Evolutionary conservation across 2,113 vertebrate genomes (phyloP), one percentile per base, ranked within the genome.

Genomic region (Lepisosteus oculatus): DNA sequence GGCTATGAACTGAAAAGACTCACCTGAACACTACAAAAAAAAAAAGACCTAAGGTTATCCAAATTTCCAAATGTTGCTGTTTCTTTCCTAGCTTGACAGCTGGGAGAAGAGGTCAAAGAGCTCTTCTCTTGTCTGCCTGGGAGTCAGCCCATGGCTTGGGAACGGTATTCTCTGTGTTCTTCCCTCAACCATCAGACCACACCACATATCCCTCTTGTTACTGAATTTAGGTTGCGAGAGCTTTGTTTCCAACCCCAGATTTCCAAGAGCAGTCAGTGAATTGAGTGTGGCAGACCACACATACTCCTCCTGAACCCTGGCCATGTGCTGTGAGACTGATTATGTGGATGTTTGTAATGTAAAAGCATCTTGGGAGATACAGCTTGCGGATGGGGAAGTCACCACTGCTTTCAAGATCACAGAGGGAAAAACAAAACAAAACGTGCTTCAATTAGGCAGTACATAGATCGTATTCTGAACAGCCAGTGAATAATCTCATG

Each of bases 341-440:
- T 59, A 43, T 17, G 67, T 51, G 67, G 67, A 68, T 55, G 67
- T 68, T 68, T 68, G 47, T 43, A 55, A 68, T 56, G 67, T 29
- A 68, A 51, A 42, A 51, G 47, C 42, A 3, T 66, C 11, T 9
- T 66, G 64, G 43, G 64, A 66, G 51, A 68, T 43, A 17, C 17
- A 43, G 64, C 51, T 29, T 51, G 14, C 13, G 66, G 66, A 68
- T n/a, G 8, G 14, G 51, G 45, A 55, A 29, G 54, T 29, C 47
- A 56, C 47, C 67, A 51, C 41, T 68, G 54, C 11, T 15, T 55
- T 68, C 55, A 8, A 55, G 65, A 7, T 67, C 14, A 51, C 15
- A 43, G 47, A 29, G 29, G 9, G 47, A 51, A 51, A 51, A 51
- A 51, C 47, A 51, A 51, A 51, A 51, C 47, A 51, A 51, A 51